Base-by-base conservation (phyloP, 2,113 vertebrate species). In the Melanotaenia duboulayi region DNA sequence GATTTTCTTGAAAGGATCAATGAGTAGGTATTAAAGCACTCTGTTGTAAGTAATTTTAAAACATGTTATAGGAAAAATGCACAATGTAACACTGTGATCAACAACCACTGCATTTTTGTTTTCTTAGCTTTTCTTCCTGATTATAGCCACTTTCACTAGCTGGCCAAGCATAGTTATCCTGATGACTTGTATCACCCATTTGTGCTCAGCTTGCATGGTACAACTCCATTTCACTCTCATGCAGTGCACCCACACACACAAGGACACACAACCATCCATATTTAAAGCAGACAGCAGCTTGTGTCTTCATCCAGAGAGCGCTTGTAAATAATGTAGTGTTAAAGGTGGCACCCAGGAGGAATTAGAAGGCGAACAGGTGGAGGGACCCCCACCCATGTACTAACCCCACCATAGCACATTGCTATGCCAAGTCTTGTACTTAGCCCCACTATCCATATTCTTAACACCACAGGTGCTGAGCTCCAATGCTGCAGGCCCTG, bases 251-350 rank as follows among this genome's bases (percentile, higher is more conserved):
- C 37, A 28, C 23, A 64, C 54, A 59, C 65, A 48, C 35, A 63
- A 14, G 20, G 24, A 62, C 39, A 70, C 60, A 54, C 10, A 66
- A 1, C 1, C 25, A 80, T 76, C 55, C 80, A 89, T 63, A 82
- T 77, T 80, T 79, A 81, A 84, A 83, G 64, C 62, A 76, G 71
- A 80, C 83, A 88, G 75, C 89, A 89, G 90, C 90, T 89, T 88
- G 86, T 70, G 80, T 83, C 78, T 88, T 67, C 79, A 86, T 70
- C 83, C 82, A 82, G 68, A 76, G 73, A 88, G 81, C 81, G 90
- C 88, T 88, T 93, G 93, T 92, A 93, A 93, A 92, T 93, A 92
- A 93, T 92, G 89, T 91, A 94, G 92, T 70, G 93, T 92, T 88
- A 91, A 92, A 91, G 79, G 87, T 93, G 83, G 80, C 88, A 91